Conservation (phyloP, 2,113 vertebrate species). For the Microcebus griseorufus region DNA sequence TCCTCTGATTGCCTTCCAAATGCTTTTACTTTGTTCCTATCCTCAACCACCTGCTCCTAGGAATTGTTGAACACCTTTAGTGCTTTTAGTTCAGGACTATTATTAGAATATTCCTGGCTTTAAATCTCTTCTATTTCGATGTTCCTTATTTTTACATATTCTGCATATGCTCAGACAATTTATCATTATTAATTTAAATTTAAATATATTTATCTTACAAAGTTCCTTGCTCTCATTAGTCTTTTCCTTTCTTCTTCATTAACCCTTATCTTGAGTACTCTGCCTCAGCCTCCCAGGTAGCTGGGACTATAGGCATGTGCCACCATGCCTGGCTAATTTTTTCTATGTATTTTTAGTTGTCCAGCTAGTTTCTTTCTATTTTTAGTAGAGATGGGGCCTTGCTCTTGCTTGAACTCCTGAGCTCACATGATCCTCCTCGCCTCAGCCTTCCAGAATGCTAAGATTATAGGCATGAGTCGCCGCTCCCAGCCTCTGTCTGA, state of each 20-base stretch:
- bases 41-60: not conserved
- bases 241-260: not conserved
- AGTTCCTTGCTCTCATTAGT: no score
- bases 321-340: no score
- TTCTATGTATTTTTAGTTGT: no score
- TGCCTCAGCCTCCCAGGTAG: no score
- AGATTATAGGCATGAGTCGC: no score
- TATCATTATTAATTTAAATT: not conserved
- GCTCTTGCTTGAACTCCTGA: no score
- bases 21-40: not conserved
- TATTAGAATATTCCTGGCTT: not conserved
- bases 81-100: not conserved
- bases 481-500: not conserved
- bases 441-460: no score
- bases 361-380: no score
- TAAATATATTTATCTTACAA: not conserved
- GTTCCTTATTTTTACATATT: not conserved
- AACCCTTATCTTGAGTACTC: not conserved
- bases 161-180: not conserved
- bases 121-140: not conserved
- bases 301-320: no score
- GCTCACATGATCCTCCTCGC: no score
- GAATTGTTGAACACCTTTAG: not conserved
- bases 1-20: not conserved
- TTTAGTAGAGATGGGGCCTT: no score